Evolutionary conservation across 2,113 vertebrate genomes (phyloP).

Genomic region (Bubo scandiacus): DNA sequence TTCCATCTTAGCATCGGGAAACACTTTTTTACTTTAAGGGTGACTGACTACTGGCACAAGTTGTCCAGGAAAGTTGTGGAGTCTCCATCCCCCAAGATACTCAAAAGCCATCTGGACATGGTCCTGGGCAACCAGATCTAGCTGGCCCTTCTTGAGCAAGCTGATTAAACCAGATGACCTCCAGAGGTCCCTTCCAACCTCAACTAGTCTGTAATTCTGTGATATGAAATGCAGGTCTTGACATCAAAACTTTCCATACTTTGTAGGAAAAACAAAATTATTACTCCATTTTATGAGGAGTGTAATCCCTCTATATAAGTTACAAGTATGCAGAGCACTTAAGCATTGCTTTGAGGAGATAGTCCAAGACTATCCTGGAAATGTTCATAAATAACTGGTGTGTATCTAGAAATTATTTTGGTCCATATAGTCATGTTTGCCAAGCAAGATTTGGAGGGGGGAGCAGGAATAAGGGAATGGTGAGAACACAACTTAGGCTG

Average conservation of each 20-base stretch:
- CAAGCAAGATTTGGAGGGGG: not conserved
- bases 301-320: not conserved
- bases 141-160: not conserved
- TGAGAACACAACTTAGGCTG: not conserved
- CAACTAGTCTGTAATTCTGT: not conserved
- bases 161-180: not conserved
- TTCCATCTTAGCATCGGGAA: not conserved
- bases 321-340: not conserved
- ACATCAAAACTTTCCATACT: not conserved
- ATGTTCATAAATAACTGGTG: not conserved
- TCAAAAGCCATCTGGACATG: not conserved
- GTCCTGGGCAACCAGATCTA: not conserved
- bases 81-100: not conserved
- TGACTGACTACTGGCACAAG: not conserved
- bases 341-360: not conserved
- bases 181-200: not conserved
- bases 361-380: not conserved
- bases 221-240: not conserved
- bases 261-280: not conserved
- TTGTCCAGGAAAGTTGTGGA: not conserved
- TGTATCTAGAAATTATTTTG: not conserved
- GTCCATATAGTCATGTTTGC: not conserved
- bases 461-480: rapidly evolving
- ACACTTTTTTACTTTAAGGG: not conserved
- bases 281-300: not conserved